Evolutionary conservation across 2,797 vertebrate genomes (phyloP).

Genomic region (Melanitta fusca): DNA sequence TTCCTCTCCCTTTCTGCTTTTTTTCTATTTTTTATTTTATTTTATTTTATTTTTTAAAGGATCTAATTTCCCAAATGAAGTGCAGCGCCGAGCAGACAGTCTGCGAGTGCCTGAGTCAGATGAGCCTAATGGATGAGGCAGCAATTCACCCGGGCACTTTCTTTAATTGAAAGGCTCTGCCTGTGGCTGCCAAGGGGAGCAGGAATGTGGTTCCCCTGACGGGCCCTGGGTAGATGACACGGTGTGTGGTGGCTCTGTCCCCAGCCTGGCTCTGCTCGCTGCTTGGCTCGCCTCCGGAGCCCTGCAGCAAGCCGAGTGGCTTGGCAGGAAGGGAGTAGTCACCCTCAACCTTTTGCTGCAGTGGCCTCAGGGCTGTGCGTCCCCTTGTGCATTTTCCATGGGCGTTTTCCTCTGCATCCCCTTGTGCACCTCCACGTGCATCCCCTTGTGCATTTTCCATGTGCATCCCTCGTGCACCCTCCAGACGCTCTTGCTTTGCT

Average conservation of each 20-base stretch:
- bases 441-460: background rate
- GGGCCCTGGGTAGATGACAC: background rate
- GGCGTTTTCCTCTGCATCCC: background rate
- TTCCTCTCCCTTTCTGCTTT: background rate
- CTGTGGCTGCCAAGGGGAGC: constrained; percentile 25
- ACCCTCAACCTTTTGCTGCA: fast-evolving
- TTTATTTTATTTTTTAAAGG: background rate
- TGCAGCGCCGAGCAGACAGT: background rate
- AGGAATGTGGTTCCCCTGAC: constrained; percentile 13
- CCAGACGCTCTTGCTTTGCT: background rate
- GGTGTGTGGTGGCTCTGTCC: background rate
- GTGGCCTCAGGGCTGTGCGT: fast-evolving
- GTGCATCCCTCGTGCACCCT: background rate
- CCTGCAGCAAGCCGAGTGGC: constrained; percentile 39
- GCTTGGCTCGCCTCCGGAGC: constrained; percentile 40
- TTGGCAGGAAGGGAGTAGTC: background rate
- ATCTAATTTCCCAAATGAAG: constrained; percentile 44
- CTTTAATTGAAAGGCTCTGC: constrained; percentile 63
- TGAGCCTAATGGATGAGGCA: constrained; percentile 55
- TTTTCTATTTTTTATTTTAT: too few species aligned
- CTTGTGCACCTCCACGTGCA: background rate
- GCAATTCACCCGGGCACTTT: constrained; percentile 57
- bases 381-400: too few species aligned
- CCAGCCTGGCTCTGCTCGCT: background rate
- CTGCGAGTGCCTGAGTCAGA: constrained; percentile 34